These are phyloP conservation scores for Pissodes strobi DNA, from an alignment of 1,140 invertebrate genomes.

Conservation along the genomic window DNA sequence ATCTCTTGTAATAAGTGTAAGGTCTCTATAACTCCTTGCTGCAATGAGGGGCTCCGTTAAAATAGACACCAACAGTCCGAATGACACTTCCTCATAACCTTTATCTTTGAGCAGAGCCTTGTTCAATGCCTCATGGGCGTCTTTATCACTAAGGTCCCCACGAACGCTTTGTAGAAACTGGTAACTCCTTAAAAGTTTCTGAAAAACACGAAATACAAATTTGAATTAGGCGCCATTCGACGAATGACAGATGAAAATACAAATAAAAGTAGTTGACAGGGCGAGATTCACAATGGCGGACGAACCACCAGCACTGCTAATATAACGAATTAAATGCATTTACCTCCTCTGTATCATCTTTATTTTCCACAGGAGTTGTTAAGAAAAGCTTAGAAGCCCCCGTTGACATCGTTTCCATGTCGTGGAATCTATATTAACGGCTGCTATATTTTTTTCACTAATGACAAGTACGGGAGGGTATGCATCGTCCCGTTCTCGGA, in stretches of 20 bases:
- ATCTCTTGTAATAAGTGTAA: constrained; percentile 87
- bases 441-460: constrained; percentile 55
- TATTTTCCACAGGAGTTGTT: constrained; percentile 74
- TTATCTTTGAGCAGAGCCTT: constrained; percentile 86
- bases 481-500: constrained; percentile 62
- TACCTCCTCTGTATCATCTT: constrained; percentile 85
- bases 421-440: constrained; percentile 51
- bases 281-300: constrained; percentile 62
- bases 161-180: constrained; percentile 74
- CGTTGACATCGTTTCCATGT: constrained; percentile 64
- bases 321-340: constrained; percentile 59
- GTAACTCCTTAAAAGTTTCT: constrained; percentile 90
- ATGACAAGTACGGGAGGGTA: constrained; percentile 59
- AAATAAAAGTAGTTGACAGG: constrained; percentile 57
- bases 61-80: constrained; percentile 87
- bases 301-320: constrained; percentile 62
- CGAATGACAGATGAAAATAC: constrained; percentile 46
- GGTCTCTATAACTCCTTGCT: constrained; percentile 86
- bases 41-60: constrained; percentile 85
- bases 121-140: constrained; percentile 88
- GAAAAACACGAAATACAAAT: constrained; percentile 57
- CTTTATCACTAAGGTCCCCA: constrained; percentile 86
- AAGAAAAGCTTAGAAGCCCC: constrained; percentile 64
- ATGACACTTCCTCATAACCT: constrained; percentile 88
- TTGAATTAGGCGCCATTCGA: constrained; percentile 49